These are phyloP conservation scores for Leptinotarsa tumamoca DNA, from an alignment of 2,888 invertebrate genomes.

Conservation along the genomic window DNA sequence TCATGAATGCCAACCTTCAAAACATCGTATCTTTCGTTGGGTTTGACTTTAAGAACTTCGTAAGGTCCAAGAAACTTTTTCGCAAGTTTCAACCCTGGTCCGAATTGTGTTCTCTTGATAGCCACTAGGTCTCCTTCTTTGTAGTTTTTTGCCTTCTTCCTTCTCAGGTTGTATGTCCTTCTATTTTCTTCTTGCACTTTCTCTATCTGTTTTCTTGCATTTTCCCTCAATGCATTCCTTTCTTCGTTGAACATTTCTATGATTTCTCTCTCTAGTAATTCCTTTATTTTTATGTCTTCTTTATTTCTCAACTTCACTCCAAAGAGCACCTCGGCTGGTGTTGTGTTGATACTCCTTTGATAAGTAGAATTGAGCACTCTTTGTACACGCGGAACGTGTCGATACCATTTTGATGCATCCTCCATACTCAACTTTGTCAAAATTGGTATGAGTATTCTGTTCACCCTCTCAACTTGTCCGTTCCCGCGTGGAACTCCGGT, in stretches of 20 bases:
- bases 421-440: conserved; percentile 58
- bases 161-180: conserved; percentile 45
- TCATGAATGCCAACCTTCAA: conserved; percentile 53
- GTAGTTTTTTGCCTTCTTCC: conserved; percentile 47
- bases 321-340: conserved; percentile 48
- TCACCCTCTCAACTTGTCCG: conserved; percentile 60
- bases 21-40: conserved; percentile 57
- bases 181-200: conserved; percentile 50
- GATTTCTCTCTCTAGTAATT: conserved; percentile 37
- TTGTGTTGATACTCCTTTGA: conserved; percentile 52
- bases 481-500: conserved; percentile 59
- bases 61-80: conserved; percentile 58
- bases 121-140: conserved; percentile 53
- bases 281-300: conserved; percentile 35
- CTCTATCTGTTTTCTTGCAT: conserved; percentile 35
- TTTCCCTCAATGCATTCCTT: conserved; percentile 37
- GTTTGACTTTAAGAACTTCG: conserved; percentile 35
- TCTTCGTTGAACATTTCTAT: conserved; percentile 32
- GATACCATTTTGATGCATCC: conserved; percentile 56
- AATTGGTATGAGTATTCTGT: conserved; percentile 55
- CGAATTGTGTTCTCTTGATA: conserved; percentile 60
- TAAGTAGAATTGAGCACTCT: conserved; percentile 54
- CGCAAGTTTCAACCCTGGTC: conserved; percentile 56
- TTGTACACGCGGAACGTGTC: conserved; percentile 47
- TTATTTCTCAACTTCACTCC: conserved; percentile 44